phyloP scores from a whole-genome alignment of 2,797 vertebrate species.

The Margarornis squamiger region DNA sequence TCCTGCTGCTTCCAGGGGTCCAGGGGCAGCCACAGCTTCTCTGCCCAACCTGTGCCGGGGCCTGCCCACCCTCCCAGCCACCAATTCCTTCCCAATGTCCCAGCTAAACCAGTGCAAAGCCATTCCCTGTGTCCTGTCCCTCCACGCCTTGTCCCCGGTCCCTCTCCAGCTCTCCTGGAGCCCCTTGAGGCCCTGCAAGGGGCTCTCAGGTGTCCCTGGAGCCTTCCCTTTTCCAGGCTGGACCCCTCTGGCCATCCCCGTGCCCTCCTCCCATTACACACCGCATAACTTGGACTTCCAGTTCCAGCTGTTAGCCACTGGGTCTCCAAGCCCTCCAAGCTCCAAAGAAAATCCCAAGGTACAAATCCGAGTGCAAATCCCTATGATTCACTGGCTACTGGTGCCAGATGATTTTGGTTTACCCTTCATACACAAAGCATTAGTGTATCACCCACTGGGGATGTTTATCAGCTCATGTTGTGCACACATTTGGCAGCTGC shows the following conservation, averaged over 20 bases:
- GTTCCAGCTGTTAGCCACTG: background rate
- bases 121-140: too few species aligned
- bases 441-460: background rate
- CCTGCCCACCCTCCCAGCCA: too few species aligned
- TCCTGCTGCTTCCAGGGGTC: background rate
- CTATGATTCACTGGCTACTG: background rate
- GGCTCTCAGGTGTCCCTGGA: background rate
- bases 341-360: background rate
- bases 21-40: background rate
- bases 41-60: background rate
- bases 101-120: too few species aligned
- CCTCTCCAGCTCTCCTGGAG: too few species aligned
- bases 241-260: background rate
- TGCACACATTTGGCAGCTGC: slow-evolving; percentile 44
- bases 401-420: slow-evolving; percentile 43
- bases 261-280: background rate
- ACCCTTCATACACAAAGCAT: slow-evolving; percentile 49
- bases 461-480: slow-evolving; percentile 17
- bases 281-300: background rate
- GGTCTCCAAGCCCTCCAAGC: background rate
- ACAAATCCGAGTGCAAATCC: slow-evolving; percentile 34
- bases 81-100: too few species aligned
- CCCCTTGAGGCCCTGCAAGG: background rate
- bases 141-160: too few species aligned
- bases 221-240: background rate